Evolutionary conservation across 2,888 invertebrate genomes (phyloP), one percentile per base, ranked within the genome.

Genomic region (Unio pictorum): DNA sequence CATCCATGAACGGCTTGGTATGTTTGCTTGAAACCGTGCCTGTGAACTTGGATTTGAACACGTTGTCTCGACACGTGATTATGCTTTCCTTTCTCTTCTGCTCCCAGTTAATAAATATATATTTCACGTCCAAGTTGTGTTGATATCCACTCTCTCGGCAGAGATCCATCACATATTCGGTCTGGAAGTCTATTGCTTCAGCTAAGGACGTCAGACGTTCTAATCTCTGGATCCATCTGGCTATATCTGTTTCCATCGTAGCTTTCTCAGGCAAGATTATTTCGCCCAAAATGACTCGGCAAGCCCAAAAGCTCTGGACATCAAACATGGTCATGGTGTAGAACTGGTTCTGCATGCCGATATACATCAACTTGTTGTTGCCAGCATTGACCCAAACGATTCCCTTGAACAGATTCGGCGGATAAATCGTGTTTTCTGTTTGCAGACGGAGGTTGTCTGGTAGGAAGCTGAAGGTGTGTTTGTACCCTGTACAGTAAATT

Each of bases 311-410:
- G 6, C 69, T 74, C 45, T 74, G 71, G 17, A 63, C 67, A 7
- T 78, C 75, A 72, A 78, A 78, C 78, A 78, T 74, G 8, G 74
- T 70, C 59, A 67, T 75, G 0, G 71, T 64, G 67, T 63, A 78
- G 55, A 58, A 72, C 61, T 75, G 75, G 57, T 78, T 67, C n/a
- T 74, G 70, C 1, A 61, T 34, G 15, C 74, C 74, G 11, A 76
- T 23, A 55, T 76, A 76, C 28, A 78, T 69, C 55, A 76, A 28
- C 45, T 71, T 75, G 63, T 69, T 68, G 66, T 70, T 70, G 1
- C 74, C 78, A 15, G 73, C 72, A 6, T 65, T 54, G 11, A 71
- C 15, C 72, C 72, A 74, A 5, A 71, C 55, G 5, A 64, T 58
- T 20, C 71, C 71, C 20, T 71, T 67, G 61, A 64, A 71, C 6